Base-by-base conservation (phyloP, 2,888 invertebrate species). In the Drosophila mercatorum region DNA sequence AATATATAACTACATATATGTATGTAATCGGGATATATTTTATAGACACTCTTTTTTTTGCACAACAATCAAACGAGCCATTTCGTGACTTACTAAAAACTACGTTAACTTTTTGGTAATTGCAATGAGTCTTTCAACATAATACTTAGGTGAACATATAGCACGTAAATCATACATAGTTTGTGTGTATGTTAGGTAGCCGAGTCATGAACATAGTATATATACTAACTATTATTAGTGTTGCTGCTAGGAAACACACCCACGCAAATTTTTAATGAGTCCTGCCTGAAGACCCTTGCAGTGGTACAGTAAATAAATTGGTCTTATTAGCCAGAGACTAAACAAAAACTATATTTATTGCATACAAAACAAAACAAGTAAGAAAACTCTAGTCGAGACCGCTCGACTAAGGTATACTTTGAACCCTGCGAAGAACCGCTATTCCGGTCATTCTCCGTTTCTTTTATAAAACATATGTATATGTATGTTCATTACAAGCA, bases 41-140 rank as follows among this genome's bases (percentile, higher is more conserved):
- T 49, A 52, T 57, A 68, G 59, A 78, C 63, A 64, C 47, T 43
- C 47, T 40, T 44, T 38, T 40, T 17, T 63, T 49, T 10, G 38
- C 36, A 43, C 38, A 6, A 63, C 51, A 56, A 69, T 55, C 17
- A 65, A 73, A 70, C 40, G 34, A 40, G 12, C n/a, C n/a, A 12
- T 43, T 31, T 51, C 28, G 51, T 51, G 60, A 14, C 8, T 51
- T 38, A 56, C 82, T 87, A 82, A 76, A 38, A 68, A 51, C 88
- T 83, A 83, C 80, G 83, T 83, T 83, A 88, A 83, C 88, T 87
- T 79, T 67, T 78, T 61, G 70, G 40, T 88, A 72, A 83, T 85
- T 82, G 69, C 80, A 66, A 76, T 85, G 77, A 82, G 83, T 88
- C 80, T 82, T 65, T 73, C 46, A 66, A 79, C 72, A 83, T 70